Percentiles rank a stretch among this genome's conserved stretches.
Conservation (phyloP, 2,888 invertebrate species). For the Furcula furcula region DNA sequence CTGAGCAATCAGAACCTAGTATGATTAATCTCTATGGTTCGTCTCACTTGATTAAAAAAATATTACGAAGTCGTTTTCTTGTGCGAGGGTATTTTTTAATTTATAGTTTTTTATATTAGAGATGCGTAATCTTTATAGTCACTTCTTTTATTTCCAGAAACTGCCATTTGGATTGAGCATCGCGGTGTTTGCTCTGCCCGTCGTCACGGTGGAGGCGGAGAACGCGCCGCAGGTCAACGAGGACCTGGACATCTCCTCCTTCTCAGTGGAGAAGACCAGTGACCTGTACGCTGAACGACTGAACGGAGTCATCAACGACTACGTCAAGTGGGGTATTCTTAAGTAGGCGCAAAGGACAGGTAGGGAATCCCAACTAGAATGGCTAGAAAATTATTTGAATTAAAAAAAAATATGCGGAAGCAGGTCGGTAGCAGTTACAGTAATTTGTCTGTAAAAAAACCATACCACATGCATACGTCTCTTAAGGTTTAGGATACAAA, state of each 20-base stretch:
- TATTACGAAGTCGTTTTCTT: too few species aligned
- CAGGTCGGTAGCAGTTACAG: not conserved
- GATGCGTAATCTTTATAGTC: too few species aligned
- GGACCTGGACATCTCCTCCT: conserved; percentile 24
- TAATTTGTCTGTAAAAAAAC: too few species aligned
- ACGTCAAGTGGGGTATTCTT: conserved; percentile 42
- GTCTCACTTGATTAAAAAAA: too few species aligned
- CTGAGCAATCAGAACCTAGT: too few species aligned
- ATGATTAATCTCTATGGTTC: too few species aligned
- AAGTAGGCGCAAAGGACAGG: conserved; percentile 2
- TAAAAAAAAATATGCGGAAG: not conserved
- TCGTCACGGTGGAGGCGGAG: conserved; percentile 40
- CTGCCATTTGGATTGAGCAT: conserved; percentile 41
- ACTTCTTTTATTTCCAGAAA: too few species aligned
- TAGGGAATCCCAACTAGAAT: not conserved
- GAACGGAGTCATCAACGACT: conserved; percentile 52
- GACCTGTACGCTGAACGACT: conserved; percentile 39
- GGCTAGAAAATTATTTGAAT: not conserved
- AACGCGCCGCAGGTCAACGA: conserved; percentile 37
- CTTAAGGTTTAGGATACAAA: too few species aligned
- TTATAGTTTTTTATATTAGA: too few species aligned
- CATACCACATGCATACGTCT: too few species aligned
- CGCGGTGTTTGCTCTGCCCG: conserved; percentile 38
- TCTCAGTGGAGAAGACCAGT: conserved; percentile 35
- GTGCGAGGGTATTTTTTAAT: too few species aligned